Conservation (phyloP, 2,888 invertebrate genomes). For the Dermolepida albohirtum region DNA sequence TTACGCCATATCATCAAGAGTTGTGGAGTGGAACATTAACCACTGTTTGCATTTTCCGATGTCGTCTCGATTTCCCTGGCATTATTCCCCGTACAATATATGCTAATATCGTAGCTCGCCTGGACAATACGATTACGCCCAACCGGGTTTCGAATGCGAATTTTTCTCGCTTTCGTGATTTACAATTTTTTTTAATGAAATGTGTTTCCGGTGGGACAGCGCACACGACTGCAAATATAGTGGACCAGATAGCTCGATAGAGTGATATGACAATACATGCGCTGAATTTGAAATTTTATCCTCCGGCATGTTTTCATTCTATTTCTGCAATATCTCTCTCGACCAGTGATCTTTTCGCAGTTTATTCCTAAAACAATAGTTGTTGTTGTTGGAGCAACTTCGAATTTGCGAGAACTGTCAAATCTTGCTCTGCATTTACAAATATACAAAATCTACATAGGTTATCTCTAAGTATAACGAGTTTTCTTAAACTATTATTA, state of each 20-base stretch:
- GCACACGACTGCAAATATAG: slow-evolving; percentile 30
- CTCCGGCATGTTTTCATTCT: slow-evolving; percentile 45
- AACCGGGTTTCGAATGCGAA: slow-evolving; percentile 27
- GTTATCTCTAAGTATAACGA: too few relatives aligned
- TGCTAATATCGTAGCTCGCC: slow-evolving; percentile 16
- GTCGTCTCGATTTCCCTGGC: slow-evolving; percentile 1
- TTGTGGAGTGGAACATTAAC: slow-evolving; percentile 16
- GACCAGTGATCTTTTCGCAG: slow-evolving; percentile 31
- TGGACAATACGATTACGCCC: slow-evolving; percentile 30
- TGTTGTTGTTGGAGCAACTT: background rate
- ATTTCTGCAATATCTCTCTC: slow-evolving; percentile 32
- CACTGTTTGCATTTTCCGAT: slow-evolving; percentile 19
- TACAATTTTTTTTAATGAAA: slow-evolving; percentile 42
- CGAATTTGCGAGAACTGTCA: background rate
- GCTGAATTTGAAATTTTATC: slow-evolving; percentile 43
- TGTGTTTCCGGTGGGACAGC: slow-evolving; percentile 42
- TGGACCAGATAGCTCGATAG: slow-evolving; percentile 26
- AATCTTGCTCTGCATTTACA: background rate
- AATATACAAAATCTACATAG: background rate
- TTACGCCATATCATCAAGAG: background rate
- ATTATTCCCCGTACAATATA: slow-evolving; percentile 20
- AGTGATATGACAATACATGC: slow-evolving; percentile 41
- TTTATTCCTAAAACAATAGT: slow-evolving; percentile 44
- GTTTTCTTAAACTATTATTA: too few relatives aligned
- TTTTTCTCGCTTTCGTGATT: slow-evolving; percentile 34